Evolutionary conservation across 2,797 vertebrate species (phyloP).

Genomic region (Luscinia megarhynchos): DNA sequence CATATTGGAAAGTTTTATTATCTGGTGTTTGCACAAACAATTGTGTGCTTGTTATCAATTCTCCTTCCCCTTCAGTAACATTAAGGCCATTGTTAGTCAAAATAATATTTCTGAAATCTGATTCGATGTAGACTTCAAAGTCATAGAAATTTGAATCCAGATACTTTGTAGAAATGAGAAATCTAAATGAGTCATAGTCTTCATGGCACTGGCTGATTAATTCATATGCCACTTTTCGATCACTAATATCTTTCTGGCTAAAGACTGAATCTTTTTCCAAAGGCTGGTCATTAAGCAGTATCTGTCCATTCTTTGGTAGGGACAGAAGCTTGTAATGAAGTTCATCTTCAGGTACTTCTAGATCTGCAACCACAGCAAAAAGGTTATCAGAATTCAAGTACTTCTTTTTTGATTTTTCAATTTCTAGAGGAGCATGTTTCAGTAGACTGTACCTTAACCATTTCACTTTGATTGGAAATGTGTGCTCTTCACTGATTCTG

Average conservation of each 20-base stretch:
- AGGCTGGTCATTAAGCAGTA: slow-evolving; percentile 80
- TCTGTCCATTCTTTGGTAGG: slow-evolving; percentile 84
- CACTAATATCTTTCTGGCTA: slow-evolving; percentile 84
- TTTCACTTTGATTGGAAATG: slow-evolving; percentile 83
- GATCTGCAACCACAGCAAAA: slow-evolving; percentile 74
- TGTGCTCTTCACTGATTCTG: slow-evolving; percentile 79
- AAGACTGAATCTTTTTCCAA: slow-evolving; percentile 84
- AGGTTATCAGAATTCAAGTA: slow-evolving; percentile 82
- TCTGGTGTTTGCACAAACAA: slow-evolving; percentile 86
- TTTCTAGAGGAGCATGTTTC: slow-evolving; percentile 80
- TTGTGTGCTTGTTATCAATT: slow-evolving; percentile 84
- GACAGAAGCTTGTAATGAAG: slow-evolving; percentile 85
- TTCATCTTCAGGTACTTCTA: slow-evolving; percentile 78
- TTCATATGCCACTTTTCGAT: slow-evolving; percentile 83
- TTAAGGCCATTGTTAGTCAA: slow-evolving; percentile 85
- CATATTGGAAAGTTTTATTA: slow-evolving; percentile 84
- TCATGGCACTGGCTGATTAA: slow-evolving; percentile 78
- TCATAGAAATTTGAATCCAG: slow-evolving; percentile 82
- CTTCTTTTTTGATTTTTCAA: slow-evolving; percentile 83
- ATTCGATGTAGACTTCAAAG: slow-evolving; percentile 87
- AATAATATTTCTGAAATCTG: slow-evolving; percentile 81
- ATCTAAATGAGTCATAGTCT: slow-evolving; percentile 85
- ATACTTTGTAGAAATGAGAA: slow-evolving; percentile 85
- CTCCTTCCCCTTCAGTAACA: slow-evolving; percentile 89
- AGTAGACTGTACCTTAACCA: slow-evolving; percentile 85